These are phyloP conservation scores for Leptinotarsa peninsularis DNA, from an alignment of 2,888 invertebrate species.

Conservation along the genomic window DNA sequence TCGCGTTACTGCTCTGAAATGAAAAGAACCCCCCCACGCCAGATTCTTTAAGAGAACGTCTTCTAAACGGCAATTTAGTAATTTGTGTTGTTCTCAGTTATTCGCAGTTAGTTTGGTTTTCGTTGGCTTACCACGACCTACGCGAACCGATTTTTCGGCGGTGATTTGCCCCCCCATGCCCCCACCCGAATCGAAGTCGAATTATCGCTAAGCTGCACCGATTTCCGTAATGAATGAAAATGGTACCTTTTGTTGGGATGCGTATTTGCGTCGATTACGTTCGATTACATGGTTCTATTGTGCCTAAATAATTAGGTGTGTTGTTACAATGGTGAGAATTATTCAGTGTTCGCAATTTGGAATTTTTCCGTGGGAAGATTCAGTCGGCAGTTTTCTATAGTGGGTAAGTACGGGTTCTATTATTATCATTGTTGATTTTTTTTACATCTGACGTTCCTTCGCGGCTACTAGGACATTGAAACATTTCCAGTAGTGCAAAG, in stretches of 20 bases:
- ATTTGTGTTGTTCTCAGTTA: constrained; percentile 57
- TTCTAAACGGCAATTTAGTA: constrained; percentile 60
- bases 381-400: constrained; percentile 20
- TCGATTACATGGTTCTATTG: constrained; percentile 23
- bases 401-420: constrained; percentile 12
- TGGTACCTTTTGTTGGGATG: constrained; percentile 18
- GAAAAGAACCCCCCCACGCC: constrained; percentile 42
- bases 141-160: constrained; percentile 31
- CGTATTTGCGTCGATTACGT: constrained; percentile 9
- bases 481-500: not conserved
- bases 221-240: constrained; percentile 23
- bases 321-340: constrained; percentile 40
- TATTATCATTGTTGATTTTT: not conserved
- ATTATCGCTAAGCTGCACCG: constrained; percentile 16
- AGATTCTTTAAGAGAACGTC: constrained; percentile 54
- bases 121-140: constrained; percentile 35
- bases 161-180: constrained; percentile 19
- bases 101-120: constrained; percentile 51
- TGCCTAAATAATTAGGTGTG: constrained; percentile 28
- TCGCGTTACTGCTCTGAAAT: constrained; percentile 31
- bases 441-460: not conserved
- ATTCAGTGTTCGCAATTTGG: constrained; percentile 41
- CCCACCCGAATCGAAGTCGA: not conserved
- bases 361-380: constrained; percentile 38
- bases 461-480: not conserved